Evolutionary conservation across 2,888 invertebrate species (phyloP).

Genomic region (Conistra vaccinii): DNA sequence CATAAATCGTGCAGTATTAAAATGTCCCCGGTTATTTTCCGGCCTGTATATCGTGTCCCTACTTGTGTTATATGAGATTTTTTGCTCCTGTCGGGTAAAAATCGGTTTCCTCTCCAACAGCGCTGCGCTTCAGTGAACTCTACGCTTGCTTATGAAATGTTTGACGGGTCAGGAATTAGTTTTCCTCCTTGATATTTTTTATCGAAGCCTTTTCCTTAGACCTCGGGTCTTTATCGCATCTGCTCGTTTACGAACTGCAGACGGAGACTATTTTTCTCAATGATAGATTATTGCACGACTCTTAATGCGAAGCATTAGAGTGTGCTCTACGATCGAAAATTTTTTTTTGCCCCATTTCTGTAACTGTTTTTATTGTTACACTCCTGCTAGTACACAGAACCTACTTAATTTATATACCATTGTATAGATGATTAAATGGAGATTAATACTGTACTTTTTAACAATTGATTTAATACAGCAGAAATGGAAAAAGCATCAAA

Average conservation of each 20-base stretch:
- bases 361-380: no score
- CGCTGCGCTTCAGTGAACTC: constrained; percentile 71
- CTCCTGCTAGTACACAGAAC: no score
- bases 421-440: no score
- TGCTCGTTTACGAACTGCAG: constrained; percentile 29
- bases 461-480: no score
- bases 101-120: constrained; percentile 77
- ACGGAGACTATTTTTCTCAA: constrained; percentile 5
- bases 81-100: constrained; percentile 78
- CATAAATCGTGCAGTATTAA: constrained; percentile 60
- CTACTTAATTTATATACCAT: no score
- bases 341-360: no score
- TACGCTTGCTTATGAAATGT: constrained; percentile 85
- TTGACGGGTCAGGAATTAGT: constrained; percentile 86
- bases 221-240: constrained; percentile 50
- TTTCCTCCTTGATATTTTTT: constrained; percentile 74
- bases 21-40: constrained; percentile 59
- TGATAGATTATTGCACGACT: no score
- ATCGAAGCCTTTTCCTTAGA: constrained; percentile 54
- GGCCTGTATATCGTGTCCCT: constrained; percentile 54
- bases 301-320: no score
- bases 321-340: no score
- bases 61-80: constrained; percentile 67
- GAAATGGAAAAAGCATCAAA: no score
- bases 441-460: no score